Evolutionary conservation across 2,113 vertebrate genomes (phyloP).

Genomic region (Chloroceryle aenea): DNA sequence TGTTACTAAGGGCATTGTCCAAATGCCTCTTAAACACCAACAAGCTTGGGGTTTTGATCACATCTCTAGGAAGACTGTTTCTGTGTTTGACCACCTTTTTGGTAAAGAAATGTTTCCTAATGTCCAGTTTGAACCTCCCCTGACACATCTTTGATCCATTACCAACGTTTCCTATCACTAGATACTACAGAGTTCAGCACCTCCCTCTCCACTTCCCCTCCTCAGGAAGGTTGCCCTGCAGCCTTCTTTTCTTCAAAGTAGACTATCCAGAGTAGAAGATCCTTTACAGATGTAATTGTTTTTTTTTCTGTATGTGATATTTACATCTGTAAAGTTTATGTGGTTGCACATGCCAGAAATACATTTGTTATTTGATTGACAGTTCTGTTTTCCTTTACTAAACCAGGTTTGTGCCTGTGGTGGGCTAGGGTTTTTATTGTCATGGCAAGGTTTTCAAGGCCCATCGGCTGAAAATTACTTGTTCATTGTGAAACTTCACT

Average conservation of each 20-base stretch:
- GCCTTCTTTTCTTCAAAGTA: no score
- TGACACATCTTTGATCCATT: not conserved
- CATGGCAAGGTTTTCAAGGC: not conserved
- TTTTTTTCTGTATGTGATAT: not conserved
- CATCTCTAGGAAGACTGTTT: not conserved
- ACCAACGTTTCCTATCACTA: fast-evolving
- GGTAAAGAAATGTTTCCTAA: not conserved
- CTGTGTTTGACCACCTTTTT: not conserved
- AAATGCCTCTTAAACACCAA: not conserved
- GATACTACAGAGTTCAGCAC: not conserved
- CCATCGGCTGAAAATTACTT: not conserved
- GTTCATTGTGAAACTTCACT: not conserved
- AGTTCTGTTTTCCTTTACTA: not conserved
- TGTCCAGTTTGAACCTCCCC: not conserved
- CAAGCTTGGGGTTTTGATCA: fast-evolving
- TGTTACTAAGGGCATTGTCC: not conserved
- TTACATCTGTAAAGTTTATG: not conserved
- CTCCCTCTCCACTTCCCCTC: not conserved
- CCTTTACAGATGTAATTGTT: fast-evolving
- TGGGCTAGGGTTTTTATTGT: not conserved
- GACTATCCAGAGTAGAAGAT: not conserved
- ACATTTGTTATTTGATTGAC: not conserved
- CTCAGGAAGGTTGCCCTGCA: no score
- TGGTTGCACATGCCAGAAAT: not conserved
- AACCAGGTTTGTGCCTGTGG: not conserved